Base-by-base conservation (phyloP, 2,888 invertebrate species). In the Julus scandinavius region DNA sequence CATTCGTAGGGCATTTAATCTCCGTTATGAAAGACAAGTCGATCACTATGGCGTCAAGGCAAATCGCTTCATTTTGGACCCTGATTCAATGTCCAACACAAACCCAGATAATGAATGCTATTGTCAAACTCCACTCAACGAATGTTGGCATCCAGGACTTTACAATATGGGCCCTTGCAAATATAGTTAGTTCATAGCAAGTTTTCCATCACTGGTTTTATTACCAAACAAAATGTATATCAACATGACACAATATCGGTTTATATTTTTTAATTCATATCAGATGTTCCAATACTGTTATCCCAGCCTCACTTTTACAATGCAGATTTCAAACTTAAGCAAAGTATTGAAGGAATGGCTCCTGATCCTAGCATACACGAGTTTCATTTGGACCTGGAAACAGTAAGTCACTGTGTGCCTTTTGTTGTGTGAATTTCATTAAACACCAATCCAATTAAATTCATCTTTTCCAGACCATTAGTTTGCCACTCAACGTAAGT, bases 221-320 rank as follows among this genome's bases (percentile, higher is more conserved):
- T n/a, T n/a, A n/a, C n/a, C n/a, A n/a, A n/a, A n/a, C 6, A 45
- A 45, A 45, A 45, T 45, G 4, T 45, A 5, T 45, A 0, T 54
- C 13, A 17, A 17, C 54, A 13, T 9, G 54, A 15, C 17, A 54
- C 17, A 3, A 54, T 3, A 54, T 11, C 9, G 15, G 72, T 11
- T 72, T 6, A 2, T 29, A 7, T 72, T 9, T 29, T 9, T 29
- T 29, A 20, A 11, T 72, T 72, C 20, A 6, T 72, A 9, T n/a
- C 85, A 85, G 85, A 85, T 11, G n/a, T 41, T 15, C 17, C 41
- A 11, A 85, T 87, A 17, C 54, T 87, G 17, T 7, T 87, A 20
- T 54, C 87, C 5, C 40, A 49, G 5, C 88, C 88, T 49, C 88
- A 88, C 83, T 88, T 88, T 84, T 29, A 84, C 13, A 17, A 38